These are phyloP conservation scores for Neolamprologus longior DNA, from an alignment of 2,113 vertebrate species.

Conservation along the genomic window DNA sequence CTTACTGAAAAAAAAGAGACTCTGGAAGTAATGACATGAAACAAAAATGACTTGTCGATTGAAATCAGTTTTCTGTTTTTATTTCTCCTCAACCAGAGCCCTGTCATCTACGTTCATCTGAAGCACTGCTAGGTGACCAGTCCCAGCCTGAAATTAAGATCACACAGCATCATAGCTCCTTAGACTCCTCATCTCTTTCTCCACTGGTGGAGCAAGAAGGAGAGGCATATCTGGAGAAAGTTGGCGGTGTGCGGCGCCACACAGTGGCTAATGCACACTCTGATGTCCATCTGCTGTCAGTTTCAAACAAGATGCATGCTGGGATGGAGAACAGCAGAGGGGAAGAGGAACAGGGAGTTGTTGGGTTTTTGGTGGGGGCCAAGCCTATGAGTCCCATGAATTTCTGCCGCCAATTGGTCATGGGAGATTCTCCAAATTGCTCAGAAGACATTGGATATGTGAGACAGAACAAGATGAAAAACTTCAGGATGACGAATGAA, in stretches of 20 bases:
- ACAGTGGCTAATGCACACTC: constrained; percentile 88
- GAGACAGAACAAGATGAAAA: not conserved
- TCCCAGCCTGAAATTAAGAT: constrained; percentile 55
- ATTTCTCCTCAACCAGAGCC: not conserved
- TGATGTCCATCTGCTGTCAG: constrained; percentile 80
- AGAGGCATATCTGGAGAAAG: constrained; percentile 90
- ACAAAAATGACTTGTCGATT: not conserved
- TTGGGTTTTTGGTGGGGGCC: not conserved
- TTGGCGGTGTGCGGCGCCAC: constrained; percentile 82
- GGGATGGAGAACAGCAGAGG: constrained; percentile 37
- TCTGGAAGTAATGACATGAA: not conserved
- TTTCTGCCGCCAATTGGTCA: not conserved
- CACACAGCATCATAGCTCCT: constrained; percentile 58
- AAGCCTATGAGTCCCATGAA: not conserved
- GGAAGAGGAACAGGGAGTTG: not conserved
- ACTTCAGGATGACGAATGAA: not conserved
- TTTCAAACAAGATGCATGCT: not conserved
- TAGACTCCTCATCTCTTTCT: constrained; percentile 73
- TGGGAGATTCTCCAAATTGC: not conserved
- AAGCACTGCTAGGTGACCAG: not conserved
- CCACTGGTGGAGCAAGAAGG: constrained; percentile 90
- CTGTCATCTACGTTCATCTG: not conserved
- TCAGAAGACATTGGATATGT: not conserved
- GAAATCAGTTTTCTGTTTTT: not conserved
- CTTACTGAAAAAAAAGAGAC: not conserved